Evolutionary conservation across 1,140 invertebrate species (phyloP).

Genomic region (Formica selysi): DNA sequence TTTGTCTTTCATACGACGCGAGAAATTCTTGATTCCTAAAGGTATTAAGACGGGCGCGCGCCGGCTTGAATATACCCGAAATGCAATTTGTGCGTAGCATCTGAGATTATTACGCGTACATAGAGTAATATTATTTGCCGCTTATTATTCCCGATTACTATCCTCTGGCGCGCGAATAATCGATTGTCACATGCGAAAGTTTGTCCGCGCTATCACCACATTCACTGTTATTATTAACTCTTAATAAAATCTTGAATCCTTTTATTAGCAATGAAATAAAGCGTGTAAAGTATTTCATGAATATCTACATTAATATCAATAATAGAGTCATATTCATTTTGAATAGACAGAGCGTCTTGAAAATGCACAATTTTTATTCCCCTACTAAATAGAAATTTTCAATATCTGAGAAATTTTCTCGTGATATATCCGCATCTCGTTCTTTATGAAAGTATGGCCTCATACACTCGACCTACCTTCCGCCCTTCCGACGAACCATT

Average conservation of each 20-base stretch:
- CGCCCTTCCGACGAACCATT: slow-evolving; percentile 5
- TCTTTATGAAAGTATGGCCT: slow-evolving; percentile 36
- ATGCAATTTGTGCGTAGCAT: slow-evolving; percentile 30
- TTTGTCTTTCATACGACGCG: slow-evolving; percentile 53
- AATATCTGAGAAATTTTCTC: slow-evolving; percentile 52
- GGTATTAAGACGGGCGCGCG: slow-evolving; percentile 9
- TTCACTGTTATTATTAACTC: too few species aligned
- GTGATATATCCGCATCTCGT: slow-evolving; percentile 20
- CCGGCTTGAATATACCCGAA: slow-evolving; percentile 45
- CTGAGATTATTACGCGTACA: slow-evolving; percentile 32
- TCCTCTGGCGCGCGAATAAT: slow-evolving; percentile 3
- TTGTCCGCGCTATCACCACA: background rate
- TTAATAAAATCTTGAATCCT: too few species aligned
- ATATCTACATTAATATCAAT: background rate
- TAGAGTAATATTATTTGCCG: slow-evolving; percentile 14
- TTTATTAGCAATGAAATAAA: background rate
- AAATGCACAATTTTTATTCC: slow-evolving; percentile 21
- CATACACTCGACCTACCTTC: background rate
- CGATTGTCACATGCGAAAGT: background rate
- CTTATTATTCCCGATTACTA: slow-evolving; percentile 43
- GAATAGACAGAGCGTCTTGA: background rate
- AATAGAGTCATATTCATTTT: slow-evolving; percentile 16
- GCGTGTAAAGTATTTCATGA: background rate
- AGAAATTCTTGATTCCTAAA: slow-evolving; percentile 49
- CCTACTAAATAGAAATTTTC: slow-evolving; percentile 31